Percentiles rank a stretch among this genome's conserved stretches.
These are phyloP conservation scores for Platycheirus rosarum DNA, from an alignment of 2,888 invertebrate genomes.

Conservation along the genomic window DNA sequence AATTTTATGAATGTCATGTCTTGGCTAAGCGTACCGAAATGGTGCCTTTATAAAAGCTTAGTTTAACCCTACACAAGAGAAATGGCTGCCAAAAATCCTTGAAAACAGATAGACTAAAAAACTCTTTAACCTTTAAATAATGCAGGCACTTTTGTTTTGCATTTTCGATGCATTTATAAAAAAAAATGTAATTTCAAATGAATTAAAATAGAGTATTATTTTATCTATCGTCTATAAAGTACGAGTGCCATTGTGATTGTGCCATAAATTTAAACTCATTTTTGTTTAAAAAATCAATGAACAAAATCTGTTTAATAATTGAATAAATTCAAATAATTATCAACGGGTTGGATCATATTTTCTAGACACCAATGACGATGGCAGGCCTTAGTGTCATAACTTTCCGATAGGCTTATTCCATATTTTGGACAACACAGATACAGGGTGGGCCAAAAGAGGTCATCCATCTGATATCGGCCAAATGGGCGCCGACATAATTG, in stretches of 20 bases:
- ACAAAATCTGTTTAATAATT: too few relatives aligned
- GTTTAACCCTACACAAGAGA: constrained; percentile 13
- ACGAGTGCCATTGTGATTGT: constrained; percentile 53
- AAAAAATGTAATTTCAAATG: constrained; percentile 50
- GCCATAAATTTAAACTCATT: constrained; percentile 49
- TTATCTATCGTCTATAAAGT: constrained; percentile 42
- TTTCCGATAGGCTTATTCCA: too few relatives aligned
- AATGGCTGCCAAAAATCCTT: constrained; percentile 58
- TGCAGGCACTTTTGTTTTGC: constrained; percentile 22
- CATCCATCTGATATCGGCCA: too few relatives aligned
- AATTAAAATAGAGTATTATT: constrained; percentile 40
- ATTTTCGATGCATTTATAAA: constrained; percentile 4
- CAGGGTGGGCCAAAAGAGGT: too few relatives aligned
- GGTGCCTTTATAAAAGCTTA: constrained; percentile 6
- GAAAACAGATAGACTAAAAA: constrained; percentile 56
- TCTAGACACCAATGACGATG: too few relatives aligned
- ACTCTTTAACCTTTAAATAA: constrained; percentile 55
- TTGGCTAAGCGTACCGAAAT: constrained; percentile 32
- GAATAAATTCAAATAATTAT: too few relatives aligned
- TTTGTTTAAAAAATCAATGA: too few relatives aligned
- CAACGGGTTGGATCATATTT: too few relatives aligned
- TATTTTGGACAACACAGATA: too few relatives aligned
- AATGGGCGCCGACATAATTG: too few relatives aligned
- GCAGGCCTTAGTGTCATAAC: too few relatives aligned
- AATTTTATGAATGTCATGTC: constrained; percentile 42